phyloP scores from a whole-genome alignment of 2,888 invertebrate genomes.

The Heliconius hortense region DNA sequence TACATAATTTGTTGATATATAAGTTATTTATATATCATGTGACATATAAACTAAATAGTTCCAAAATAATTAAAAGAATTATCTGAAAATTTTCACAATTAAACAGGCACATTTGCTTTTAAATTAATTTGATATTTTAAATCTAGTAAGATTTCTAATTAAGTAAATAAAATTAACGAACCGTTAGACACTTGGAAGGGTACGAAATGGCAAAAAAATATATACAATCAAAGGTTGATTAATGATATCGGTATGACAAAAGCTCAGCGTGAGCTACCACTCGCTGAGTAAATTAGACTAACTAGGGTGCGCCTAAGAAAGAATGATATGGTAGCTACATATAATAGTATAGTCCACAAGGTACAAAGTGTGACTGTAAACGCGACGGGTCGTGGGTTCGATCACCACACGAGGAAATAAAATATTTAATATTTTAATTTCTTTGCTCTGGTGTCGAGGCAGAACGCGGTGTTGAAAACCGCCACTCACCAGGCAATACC shows the following conservation, averaged over 20 bases:
- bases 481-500: too few relatives aligned
- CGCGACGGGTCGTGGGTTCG: too few relatives aligned
- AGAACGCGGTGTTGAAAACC: too few relatives aligned
- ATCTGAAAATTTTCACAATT: background rate
- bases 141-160: conserved; percentile 17
- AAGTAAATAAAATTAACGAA: conserved; percentile 38
- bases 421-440: too few relatives aligned
- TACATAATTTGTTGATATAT: too few relatives aligned
- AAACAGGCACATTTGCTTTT: background rate
- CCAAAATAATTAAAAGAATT: too few relatives aligned
- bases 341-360: conserved; percentile 2
- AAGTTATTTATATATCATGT: too few relatives aligned
- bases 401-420: too few relatives aligned
- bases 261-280: conserved; percentile 66
- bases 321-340: conserved; percentile 28
- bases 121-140: background rate
- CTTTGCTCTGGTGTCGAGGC: too few relatives aligned
- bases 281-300: conserved; percentile 64
- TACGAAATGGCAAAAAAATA: conserved; percentile 61
- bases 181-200: conserved; percentile 47
- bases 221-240: conserved; percentile 71
- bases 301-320: conserved; percentile 31
- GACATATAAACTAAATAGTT: too few relatives aligned
- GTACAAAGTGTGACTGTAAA: too few relatives aligned
- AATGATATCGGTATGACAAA: conserved; percentile 68